Evolutionary conservation across 2,888 invertebrate species (phyloP).

Genomic region (Eupelmus urozonus): DNA sequence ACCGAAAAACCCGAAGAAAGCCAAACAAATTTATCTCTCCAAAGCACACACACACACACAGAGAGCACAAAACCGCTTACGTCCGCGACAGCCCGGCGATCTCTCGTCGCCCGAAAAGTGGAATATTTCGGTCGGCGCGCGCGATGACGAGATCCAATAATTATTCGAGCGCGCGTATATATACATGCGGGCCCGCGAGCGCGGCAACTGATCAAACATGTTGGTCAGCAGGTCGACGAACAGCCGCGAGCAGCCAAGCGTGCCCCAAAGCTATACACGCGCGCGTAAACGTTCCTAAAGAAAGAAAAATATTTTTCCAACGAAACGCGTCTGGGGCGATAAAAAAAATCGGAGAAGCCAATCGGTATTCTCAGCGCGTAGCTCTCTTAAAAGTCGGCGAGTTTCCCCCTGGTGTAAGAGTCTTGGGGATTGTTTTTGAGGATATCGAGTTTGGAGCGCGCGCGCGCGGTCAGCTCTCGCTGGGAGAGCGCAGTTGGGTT

Average conservation of each 20-base stretch:
- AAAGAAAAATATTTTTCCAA: constrained; percentile 24
- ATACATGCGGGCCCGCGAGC: constrained; percentile 15
- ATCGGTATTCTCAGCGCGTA: constrained; percentile 69
- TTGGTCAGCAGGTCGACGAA: constrained; percentile 61
- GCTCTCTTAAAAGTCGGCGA: constrained; percentile 64
- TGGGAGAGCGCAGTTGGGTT: not conserved
- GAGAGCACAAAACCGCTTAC: too few species aligned
- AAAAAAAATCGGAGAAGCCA: constrained; percentile 51
- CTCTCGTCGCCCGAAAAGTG: not conserved
- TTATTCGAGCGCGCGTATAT: not conserved
- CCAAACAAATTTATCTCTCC: constrained; percentile 44
- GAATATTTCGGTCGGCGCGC: constrained; percentile 31
- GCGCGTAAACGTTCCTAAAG: not conserved
- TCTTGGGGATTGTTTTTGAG: constrained; percentile 50
- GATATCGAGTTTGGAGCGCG: constrained; percentile 51
- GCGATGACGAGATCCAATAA: not conserved
- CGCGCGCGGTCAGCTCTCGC: constrained; percentile 44
- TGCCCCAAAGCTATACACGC: not conserved
- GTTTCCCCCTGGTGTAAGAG: constrained; percentile 57
- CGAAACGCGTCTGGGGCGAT: not conserved
- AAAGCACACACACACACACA: constrained; percentile 14
- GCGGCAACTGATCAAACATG: constrained; percentile 64
- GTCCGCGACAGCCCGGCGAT: not conserved
- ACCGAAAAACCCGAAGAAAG: not conserved
- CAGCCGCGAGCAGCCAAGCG: not conserved